Conservation (phyloP, 2,888 invertebrate genomes). For the Orchesellides sinensis region DNA sequence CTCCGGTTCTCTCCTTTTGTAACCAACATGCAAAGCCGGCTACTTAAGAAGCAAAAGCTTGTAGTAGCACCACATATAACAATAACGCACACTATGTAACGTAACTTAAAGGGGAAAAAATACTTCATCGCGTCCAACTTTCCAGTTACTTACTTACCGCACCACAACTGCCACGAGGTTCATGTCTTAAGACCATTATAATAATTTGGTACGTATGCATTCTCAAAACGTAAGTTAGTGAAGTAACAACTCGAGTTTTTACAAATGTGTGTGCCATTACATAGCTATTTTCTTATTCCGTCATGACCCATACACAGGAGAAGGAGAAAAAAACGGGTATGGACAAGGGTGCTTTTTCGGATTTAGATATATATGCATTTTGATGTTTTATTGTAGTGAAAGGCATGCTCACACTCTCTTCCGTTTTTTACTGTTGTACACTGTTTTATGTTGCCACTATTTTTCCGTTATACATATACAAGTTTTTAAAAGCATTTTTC, state of each 20-base stretch:
- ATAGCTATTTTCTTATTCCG: conserved; percentile 47
- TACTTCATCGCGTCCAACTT: neutral
- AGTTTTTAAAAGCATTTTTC: conserved; percentile 31
- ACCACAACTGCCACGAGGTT: conserved; percentile 38
- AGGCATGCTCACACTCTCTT: conserved; percentile 3
- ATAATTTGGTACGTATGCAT: conserved; percentile 56
- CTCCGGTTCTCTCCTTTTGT: neutral
- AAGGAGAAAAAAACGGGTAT: neutral
- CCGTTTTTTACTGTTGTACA: conserved; percentile 4
- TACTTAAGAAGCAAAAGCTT: neutral
- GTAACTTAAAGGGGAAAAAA: neutral
- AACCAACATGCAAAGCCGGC: conserved; percentile 2
- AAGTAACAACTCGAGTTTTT: conserved; percentile 22
- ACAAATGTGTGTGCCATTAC: conserved; percentile 33
- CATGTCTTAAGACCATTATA: conserved; percentile 59
- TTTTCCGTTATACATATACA: neutral
- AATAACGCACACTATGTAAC: neutral
- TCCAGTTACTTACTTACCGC: neutral
- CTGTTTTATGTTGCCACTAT: neutral
- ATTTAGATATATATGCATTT: conserved; percentile 19
- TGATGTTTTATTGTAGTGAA: conserved; percentile 8
- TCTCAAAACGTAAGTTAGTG: conserved; percentile 23
- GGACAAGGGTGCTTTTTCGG: neutral
- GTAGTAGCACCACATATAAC: neutral
- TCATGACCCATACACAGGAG: conserved; percentile 6